phyloP scores from a whole-genome alignment of 2,888 invertebrate genomes.

The Crossocerus cetratus region DNA sequence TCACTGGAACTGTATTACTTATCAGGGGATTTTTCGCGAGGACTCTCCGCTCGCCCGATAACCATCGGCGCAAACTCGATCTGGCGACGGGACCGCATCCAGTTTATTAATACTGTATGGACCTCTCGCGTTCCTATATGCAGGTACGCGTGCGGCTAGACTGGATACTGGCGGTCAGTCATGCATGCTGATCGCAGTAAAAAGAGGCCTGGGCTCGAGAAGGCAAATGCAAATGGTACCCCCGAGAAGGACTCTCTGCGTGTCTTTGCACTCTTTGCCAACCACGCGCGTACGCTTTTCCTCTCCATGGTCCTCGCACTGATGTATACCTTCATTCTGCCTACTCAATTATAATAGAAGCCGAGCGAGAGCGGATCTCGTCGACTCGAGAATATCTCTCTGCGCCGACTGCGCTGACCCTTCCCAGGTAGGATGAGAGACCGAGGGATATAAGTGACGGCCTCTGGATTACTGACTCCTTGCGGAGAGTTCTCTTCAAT shows the following conservation, averaged over 20 bases:
- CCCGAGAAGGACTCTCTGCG: constrained; percentile 14
- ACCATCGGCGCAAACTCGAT: neutral
- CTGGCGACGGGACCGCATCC: neutral
- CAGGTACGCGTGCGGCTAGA: constrained; percentile 17
- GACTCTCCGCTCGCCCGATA: too few species aligned
- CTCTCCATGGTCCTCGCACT: neutral
- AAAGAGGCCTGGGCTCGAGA: constrained; percentile 41
- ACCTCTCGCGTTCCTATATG: constrained; percentile 16
- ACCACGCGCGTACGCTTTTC: constrained; percentile 23
- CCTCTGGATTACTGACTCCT: too few species aligned
- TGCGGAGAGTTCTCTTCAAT: too few species aligned
- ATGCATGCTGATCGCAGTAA: constrained; percentile 56
- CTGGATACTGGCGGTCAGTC: constrained; percentile 42
- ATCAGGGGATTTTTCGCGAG: too few species aligned
- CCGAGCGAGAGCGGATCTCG: too few species aligned
- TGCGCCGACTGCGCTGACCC: too few species aligned
- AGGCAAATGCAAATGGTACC: constrained; percentile 51
- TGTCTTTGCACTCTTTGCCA: constrained; percentile 28
- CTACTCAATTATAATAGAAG: too few species aligned
- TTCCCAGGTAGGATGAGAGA: too few species aligned
- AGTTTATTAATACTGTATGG: constrained; percentile 32
- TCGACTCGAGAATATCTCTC: too few species aligned
- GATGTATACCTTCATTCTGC: too few species aligned
- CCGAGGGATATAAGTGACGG: too few species aligned
- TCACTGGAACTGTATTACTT: too few species aligned